A percentile compares a stretch with the other conserved stretches of the same genome.
These are phyloP conservation scores for Theodoxus fluviatilis DNA, from an alignment of 2,888 invertebrate genomes.

Conservation along the genomic window DNA sequence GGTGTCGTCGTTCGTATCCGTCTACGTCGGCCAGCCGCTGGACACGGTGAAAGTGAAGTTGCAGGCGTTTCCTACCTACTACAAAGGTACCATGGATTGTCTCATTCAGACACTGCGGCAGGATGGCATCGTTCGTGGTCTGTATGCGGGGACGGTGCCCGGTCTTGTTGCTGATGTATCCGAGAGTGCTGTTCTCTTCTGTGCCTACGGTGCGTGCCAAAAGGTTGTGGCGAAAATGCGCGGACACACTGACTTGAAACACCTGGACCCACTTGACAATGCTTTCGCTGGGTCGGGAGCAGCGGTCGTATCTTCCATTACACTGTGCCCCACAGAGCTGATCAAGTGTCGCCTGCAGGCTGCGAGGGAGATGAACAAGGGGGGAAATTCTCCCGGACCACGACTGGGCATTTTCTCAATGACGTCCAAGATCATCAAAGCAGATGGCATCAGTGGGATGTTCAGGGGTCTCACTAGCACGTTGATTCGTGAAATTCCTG, in stretches of 20 bases:
- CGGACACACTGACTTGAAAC: constrained; percentile 21
- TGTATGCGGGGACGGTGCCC: constrained; percentile 84
- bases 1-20: too few species aligned
- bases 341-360: constrained; percentile 97
- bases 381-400: constrained; percentile 48
- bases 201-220: constrained; percentile 94
- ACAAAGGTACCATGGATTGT: constrained; percentile 86
- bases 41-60: constrained; percentile 99
- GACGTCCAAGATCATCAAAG: constrained; percentile 70
- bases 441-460: constrained; percentile 68
- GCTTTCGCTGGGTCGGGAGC: constrained; percentile 92
- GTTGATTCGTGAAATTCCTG: constrained; percentile 95
- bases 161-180: constrained; percentile 94
- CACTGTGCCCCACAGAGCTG: constrained; percentile 95
- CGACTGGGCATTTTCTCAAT: constrained; percentile 60
- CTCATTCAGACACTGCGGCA: constrained; percentile 81
- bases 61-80: constrained; percentile 93
- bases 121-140: constrained; percentile 77
- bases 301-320: constrained; percentile 94
- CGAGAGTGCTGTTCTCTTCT: constrained; percentile 96
- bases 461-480: constrained; percentile 91
- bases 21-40: constrained; percentile 95
- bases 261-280: constrained; percentile 56
- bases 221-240: constrained; percentile 73
- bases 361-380: constrained; percentile 75